Conservation (phyloP, 1,140 invertebrate species). For the Zaprionus ornatus region DNA sequence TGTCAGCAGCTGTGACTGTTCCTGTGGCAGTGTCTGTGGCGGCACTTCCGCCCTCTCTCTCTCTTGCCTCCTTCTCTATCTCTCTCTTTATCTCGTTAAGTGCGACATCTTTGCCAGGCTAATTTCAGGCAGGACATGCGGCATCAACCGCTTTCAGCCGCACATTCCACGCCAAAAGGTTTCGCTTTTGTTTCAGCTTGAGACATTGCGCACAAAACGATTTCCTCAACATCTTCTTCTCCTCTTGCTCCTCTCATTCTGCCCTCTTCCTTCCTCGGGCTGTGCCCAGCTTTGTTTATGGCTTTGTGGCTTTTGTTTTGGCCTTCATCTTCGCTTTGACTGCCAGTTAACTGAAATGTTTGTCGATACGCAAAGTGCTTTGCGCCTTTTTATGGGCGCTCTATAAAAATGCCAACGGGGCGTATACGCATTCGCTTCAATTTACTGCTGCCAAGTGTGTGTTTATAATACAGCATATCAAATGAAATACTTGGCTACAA, state of each 20-base stretch:
- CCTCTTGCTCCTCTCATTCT: neutral
- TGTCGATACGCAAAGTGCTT: slow-evolving; percentile 59
- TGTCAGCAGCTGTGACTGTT: neutral
- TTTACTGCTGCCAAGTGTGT: slow-evolving; percentile 8
- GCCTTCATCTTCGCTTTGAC: slow-evolving; percentile 14
- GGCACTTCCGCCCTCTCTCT: slow-evolving; percentile 62
- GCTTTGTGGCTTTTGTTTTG: slow-evolving; percentile 62
- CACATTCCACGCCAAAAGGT: neutral
- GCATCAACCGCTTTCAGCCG: no score
- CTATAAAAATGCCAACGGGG: slow-evolving; percentile 50
- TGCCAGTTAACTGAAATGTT: slow-evolving; percentile 34
- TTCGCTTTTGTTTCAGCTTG: slow-evolving; percentile 3
- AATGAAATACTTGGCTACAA: neutral
- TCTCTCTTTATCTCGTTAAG: no score
- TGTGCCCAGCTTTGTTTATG: slow-evolving; percentile 51
- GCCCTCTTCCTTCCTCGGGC: neutral
- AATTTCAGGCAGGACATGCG: slow-evolving; percentile 69
- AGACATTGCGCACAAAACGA: slow-evolving; percentile 9
- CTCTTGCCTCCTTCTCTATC: no score
- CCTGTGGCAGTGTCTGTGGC: slow-evolving; percentile 28
- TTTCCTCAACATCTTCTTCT: neutral
- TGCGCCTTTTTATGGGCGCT: slow-evolving; percentile 53
- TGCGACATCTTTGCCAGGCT: slow-evolving; percentile 81
- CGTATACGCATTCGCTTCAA: neutral
- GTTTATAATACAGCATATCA: slow-evolving; percentile 7